phyloP scores from a whole-genome alignment of 1,140 invertebrate species.

The Cyrtorhinus lividipennis region DNA sequence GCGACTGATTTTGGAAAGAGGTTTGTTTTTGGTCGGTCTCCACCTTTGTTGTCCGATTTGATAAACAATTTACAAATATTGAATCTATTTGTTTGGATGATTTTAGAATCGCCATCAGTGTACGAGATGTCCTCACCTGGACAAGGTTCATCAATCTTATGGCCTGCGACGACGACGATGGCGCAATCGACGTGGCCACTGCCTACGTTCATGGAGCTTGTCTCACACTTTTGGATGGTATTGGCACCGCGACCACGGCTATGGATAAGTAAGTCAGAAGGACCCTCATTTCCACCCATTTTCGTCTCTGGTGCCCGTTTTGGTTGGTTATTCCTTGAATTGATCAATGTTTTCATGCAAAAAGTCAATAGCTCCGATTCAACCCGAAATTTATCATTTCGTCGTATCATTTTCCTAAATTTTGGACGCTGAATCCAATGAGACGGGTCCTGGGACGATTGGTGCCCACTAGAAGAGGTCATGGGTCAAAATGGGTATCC shows the following conservation, averaged over 20 bases:
- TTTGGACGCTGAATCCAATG: no score
- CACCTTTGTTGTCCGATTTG: no score
- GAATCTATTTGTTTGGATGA: no score
- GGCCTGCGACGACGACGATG: conserved; percentile 23
- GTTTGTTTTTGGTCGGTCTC: conserved; percentile 28
- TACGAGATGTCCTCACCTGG: conserved; percentile 88
- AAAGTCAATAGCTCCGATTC: no score
- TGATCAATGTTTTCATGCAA: no score
- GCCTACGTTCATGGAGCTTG: conserved; percentile 78
- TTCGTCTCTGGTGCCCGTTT: no score
- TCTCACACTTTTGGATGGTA: conserved; percentile 78
- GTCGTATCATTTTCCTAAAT: no score
- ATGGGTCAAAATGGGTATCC: no score
- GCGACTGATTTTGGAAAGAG: conserved; percentile 54
- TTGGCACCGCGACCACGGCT: conserved; percentile 24
- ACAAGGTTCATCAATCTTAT: conserved; percentile 74
- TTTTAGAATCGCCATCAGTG: conserved; percentile 60
- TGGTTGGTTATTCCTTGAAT: no score
- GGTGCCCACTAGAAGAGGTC: no score
- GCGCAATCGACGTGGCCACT: conserved; percentile 35
- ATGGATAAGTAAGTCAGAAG: conserved; percentile 20
- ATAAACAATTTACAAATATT: background rate
- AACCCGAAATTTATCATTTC: no score
- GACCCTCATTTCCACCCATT: background rate
- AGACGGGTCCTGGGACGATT: no score